Evolutionary conservation across 1,140 invertebrate species (phyloP).

Genomic region (Drosophila rhopaloa): DNA sequence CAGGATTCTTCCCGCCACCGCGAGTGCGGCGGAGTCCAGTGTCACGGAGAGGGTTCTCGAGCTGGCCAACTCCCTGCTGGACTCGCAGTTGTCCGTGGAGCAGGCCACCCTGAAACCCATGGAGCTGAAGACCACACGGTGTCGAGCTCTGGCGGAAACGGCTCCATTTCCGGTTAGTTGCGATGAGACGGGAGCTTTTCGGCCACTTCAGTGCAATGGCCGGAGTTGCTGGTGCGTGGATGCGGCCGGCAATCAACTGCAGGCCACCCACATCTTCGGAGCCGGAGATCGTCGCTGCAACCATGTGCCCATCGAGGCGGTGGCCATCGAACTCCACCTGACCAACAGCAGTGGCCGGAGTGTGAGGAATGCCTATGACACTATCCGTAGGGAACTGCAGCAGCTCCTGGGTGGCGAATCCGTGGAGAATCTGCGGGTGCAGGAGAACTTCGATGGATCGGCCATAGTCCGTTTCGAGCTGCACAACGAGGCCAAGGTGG

Average conservation of each 20-base stretch:
- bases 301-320: constrained; percentile 74
- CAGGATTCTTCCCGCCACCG: constrained; percentile 14
- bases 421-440: constrained; percentile 81
- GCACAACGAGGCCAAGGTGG: constrained; percentile 77
- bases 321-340: constrained; percentile 79
- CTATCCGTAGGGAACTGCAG: constrained; percentile 65
- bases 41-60: constrained; percentile 78
- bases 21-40: constrained; percentile 27
- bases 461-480: constrained; percentile 77
- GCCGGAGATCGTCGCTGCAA: constrained; percentile 84
- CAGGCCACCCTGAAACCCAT: constrained; percentile 57
- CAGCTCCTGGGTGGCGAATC: constrained; percentile 68
- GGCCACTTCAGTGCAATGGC: constrained; percentile 90
- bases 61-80: constrained; percentile 80
- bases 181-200: constrained; percentile 89
- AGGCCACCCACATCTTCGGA: constrained; percentile 87
- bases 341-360: constrained; percentile 53
- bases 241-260: constrained; percentile 91
- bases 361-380: constrained; percentile 76
- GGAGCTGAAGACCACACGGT: constrained; percentile 86
- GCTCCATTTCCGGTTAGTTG: constrained; percentile 87
- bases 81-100: constrained; percentile 67
- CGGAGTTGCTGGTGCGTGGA: constrained; percentile 93
- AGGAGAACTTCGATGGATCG: constrained; percentile 81
- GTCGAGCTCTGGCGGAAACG: constrained; percentile 87